Evolutionary conservation across 92 coral and sea anemone species (phyloP), one percentile per base, ranked within the genome.

Genomic region (Ricordea florida): DNA sequence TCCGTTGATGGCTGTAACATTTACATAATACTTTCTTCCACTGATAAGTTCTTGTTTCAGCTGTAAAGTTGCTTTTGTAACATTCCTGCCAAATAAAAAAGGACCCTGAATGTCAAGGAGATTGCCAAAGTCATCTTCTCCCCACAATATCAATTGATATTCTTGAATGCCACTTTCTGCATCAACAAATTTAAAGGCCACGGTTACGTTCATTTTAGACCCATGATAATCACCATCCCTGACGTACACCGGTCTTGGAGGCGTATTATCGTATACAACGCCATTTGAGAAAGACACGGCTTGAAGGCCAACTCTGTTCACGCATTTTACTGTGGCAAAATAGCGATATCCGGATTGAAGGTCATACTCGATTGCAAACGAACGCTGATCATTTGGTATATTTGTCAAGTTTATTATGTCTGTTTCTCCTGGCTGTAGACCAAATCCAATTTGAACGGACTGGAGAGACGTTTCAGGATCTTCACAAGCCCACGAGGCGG

Each of bases 301-400:
- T 29, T 60, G 46, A 16, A 92, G 76, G 4, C 97, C 97, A 23
- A 81, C 86, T 46, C 63, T 77, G 81, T 92, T 92, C 10, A 65
- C 59, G 79, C 97, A 92, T 61, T 77, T 66, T 10, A 92, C 93
- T 38, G 86, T 81, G n/a, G 89, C 92, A 66, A 88, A 88, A 29
- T 92, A 92, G 23, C 90, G 78, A 28, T 50, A 42, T 41, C 92
- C 89, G 38, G 57, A 74, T 22, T 28, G 52, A 15, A 92, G 78
- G 38, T 37, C 31, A 1, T 40, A 24, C 30, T 32, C 16, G 31
- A 58, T 9, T 0, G 50, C 53, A 44, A 45, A 85, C 14, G 72
- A 50, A 2, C 78, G 77, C 48, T 80, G 87, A 26, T 55, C 40
- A 11, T 55, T 69, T 24, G 85, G 52, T n/a, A 88, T 45, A 11